phyloP scores from a whole-genome alignment of 2,888 invertebrate species.

The Zootermopsis nevadensis region DNA sequence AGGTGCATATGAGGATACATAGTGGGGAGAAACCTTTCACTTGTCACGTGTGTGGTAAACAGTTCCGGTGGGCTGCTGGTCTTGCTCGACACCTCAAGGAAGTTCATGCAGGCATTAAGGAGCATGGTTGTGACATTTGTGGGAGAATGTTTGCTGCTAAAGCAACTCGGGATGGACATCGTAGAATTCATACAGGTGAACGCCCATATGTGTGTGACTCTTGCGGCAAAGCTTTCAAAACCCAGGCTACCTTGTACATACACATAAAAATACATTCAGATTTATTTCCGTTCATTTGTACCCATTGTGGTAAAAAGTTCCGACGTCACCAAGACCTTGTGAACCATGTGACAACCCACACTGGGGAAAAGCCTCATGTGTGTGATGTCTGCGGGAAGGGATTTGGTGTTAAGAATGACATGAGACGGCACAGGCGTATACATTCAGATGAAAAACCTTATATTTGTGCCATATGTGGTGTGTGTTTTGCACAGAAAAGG shows the following conservation, averaged over 20 bases:
- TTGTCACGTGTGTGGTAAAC: conserved; percentile 75
- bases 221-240: conserved; percentile 70
- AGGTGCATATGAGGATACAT: conserved; percentile 64
- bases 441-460: conserved; percentile 64
- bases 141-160: conserved; percentile 65
- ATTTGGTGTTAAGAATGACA: conserved; percentile 52
- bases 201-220: conserved; percentile 63
- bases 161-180: conserved; percentile 63
- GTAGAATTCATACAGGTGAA: conserved; percentile 60
- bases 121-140: conserved; percentile 66
- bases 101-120: conserved; percentile 64
- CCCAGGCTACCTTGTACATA: conserved; percentile 73
- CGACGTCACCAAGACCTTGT: conserved; percentile 67
- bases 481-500: conserved; percentile 65
- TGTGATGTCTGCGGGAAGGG: conserved; percentile 66
- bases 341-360: conserved; percentile 69
- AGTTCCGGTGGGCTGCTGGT: conserved; percentile 73
- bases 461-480: conserved; percentile 48
- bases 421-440: conserved; percentile 64
- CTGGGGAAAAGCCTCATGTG: conserved; percentile 67
- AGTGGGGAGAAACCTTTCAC: conserved; percentile 73
- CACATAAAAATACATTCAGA: conserved; percentile 71
- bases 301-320: conserved; percentile 70
- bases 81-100: conserved; percentile 67
- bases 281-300: conserved; percentile 69